Conservation (phyloP, 37 sponge, comb jelly and placozoan species). For the Axinella damicornis region DNA sequence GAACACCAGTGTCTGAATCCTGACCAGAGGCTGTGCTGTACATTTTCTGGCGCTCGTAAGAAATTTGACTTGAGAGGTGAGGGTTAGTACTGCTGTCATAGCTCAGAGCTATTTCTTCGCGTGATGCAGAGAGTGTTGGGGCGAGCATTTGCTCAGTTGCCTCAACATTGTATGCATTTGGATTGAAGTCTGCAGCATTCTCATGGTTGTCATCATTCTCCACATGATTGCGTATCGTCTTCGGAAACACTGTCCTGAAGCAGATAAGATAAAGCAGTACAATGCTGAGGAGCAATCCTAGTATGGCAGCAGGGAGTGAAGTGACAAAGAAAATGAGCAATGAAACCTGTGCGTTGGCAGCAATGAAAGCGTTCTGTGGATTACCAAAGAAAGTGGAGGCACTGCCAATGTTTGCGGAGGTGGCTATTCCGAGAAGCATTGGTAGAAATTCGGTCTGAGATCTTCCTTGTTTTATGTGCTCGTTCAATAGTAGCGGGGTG, state of each 20-base stretch:
- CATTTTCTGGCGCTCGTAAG: conserved; percentile 5
- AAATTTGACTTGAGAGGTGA: conserved; percentile 24
- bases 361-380: conserved; percentile 93
- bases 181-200: too few relatives aligned
- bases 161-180: neutral
- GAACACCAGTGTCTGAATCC: too few relatives aligned
- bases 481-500: conserved; percentile 80
- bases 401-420: conserved; percentile 91
- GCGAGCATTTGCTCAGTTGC: neutral
- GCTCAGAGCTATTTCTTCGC: conserved; percentile 32
- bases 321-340: conserved; percentile 66
- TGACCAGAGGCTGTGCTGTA: too few relatives aligned
- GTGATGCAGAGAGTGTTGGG: neutral
- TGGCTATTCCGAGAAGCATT: conserved; percentile 80
- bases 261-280: conserved; percentile 52
- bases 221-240: too few relatives aligned
- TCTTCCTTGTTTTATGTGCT: conserved; percentile 67
- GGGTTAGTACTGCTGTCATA: conserved; percentile 42
- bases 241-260: conserved; percentile 1
- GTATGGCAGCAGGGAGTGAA: conserved; percentile 73
- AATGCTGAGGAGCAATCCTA: conserved; percentile 66
- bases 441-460: conserved; percentile 50
- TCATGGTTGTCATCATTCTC: too few relatives aligned
- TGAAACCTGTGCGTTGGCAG: conserved; percentile 55
- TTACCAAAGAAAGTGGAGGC: conserved; percentile 91